phyloP scores from a whole-genome alignment of 2,888 invertebrate species.

The Hedychridium roseum region DNA sequence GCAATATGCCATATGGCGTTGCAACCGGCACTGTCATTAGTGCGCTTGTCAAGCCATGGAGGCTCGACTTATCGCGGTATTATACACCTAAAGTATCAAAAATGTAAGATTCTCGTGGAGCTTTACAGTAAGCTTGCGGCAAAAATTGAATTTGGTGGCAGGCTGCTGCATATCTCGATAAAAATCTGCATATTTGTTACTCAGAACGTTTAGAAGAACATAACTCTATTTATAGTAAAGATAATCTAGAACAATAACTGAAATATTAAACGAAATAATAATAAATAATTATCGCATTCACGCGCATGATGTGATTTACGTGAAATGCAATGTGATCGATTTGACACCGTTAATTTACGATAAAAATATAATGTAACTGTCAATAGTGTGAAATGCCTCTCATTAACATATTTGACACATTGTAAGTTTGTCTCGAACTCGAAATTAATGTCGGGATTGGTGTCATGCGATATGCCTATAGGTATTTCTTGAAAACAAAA shows the following conservation, averaged over 20 bases:
- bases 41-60: conserved; percentile 22
- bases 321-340: conserved; percentile 5
- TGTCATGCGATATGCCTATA: conserved; percentile 9
- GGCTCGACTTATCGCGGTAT: too few species aligned
- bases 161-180: too few species aligned
- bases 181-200: too few species aligned
- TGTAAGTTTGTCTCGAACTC: conserved; percentile 9
- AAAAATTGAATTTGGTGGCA: too few species aligned
- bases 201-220: conserved; percentile 30
- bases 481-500: conserved; percentile 4
- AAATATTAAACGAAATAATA: conserved; percentile 13
- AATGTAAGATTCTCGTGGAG: too few species aligned
- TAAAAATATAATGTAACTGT: conserved; percentile 11
- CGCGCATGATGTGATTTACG: conserved; percentile 14
- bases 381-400: conserved; percentile 14
- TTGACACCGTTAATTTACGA: conserved; percentile 1
- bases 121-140: too few species aligned
- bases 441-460: conserved; percentile 6
- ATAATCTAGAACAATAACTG: conserved; percentile 19
- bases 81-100: too few species aligned
- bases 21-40: conserved; percentile 21
- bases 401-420: conserved; percentile 2
- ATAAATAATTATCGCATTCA: conserved; percentile 19
- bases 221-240: conserved; percentile 27
- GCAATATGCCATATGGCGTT: conserved; percentile 29